Evolutionary conservation across 53 echinoderm and acorn worm genomes (phyloP).

Genomic region (Arbacia lixula): DNA sequence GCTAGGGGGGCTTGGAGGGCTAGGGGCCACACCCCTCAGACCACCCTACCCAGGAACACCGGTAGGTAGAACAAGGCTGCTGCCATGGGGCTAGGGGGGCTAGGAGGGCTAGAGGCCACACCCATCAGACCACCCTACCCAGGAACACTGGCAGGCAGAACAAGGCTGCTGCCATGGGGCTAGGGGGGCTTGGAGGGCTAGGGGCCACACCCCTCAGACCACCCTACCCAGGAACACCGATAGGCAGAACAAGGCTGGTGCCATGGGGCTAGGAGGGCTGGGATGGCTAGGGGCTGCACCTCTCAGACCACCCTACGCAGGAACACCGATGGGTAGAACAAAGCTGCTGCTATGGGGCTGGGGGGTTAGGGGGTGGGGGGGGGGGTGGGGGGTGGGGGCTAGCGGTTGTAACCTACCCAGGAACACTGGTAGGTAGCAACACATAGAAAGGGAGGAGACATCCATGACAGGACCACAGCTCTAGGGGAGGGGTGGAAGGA

Average conservation of each 20-base stretch:
- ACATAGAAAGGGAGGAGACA: neutral
- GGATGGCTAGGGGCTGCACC: conserved; percentile 66
- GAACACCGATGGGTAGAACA: conserved; percentile 77
- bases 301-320: conserved; percentile 78
- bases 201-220: conserved; percentile 8
- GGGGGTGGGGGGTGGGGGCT: neutral
- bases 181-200: no score
- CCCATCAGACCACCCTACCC: conserved; percentile 89
- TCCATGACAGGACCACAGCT: neutral
- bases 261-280: conserved; percentile 68
- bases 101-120: conserved; percentile 65
- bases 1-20: no score
- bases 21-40: neutral
- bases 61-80: conserved; percentile 97
- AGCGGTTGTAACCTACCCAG: neutral
- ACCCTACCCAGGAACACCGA: conserved; percentile 88
- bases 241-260: conserved; percentile 88
- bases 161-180: no score
- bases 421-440: conserved; percentile 1
- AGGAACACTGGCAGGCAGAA: conserved; percentile 84
- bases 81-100: conserved; percentile 72
- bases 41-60: conserved; percentile 79
- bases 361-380: no score
- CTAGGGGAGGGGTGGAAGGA: no score
- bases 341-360: no score